phyloP scores from a whole-genome alignment of 2,888 invertebrate species.

The Steinernema hermaphroditum region DNA sequence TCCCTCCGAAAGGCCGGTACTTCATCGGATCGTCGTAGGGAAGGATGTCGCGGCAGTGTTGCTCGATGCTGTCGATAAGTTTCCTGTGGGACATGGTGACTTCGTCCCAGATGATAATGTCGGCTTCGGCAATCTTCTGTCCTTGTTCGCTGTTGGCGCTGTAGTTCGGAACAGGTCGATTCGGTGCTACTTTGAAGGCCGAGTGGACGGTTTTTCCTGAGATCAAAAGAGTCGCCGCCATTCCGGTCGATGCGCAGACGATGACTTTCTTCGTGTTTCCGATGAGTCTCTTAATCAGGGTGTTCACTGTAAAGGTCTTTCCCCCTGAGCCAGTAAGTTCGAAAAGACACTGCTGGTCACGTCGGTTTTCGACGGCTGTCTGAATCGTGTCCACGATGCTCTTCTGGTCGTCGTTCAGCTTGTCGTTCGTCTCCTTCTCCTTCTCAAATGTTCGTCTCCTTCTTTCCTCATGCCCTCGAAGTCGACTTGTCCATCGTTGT shows the following conservation, averaged over 20 bases:
- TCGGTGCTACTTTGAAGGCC: background rate
- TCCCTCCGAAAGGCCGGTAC: constrained; percentile 12
- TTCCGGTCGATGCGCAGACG: too few species aligned
- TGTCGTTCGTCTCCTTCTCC: background rate
- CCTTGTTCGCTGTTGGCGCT: background rate
- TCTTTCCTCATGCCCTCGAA: too few species aligned
- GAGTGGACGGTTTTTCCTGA: background rate
- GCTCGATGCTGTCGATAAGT: background rate
- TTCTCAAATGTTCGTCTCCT: background rate
- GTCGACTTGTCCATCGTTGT: background rate
- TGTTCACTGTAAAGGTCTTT: background rate
- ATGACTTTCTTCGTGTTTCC: background rate
- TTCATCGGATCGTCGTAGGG: background rate
- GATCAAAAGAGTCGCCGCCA: background rate
- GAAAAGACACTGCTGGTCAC: background rate
- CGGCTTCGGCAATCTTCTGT: background rate
- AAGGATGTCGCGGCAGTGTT: background rate
- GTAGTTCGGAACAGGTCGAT: background rate
- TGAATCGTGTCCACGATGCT: background rate
- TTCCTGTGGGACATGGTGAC: too few species aligned
- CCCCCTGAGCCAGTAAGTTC: background rate
- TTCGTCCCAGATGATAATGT: too few species aligned
- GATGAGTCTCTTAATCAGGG: background rate
- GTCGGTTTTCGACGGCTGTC: too few species aligned
- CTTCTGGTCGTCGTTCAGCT: background rate